These are phyloP conservation scores for Tetraneura akinire DNA, from an alignment of 1,140 invertebrate species.

Conservation along the genomic window DNA sequence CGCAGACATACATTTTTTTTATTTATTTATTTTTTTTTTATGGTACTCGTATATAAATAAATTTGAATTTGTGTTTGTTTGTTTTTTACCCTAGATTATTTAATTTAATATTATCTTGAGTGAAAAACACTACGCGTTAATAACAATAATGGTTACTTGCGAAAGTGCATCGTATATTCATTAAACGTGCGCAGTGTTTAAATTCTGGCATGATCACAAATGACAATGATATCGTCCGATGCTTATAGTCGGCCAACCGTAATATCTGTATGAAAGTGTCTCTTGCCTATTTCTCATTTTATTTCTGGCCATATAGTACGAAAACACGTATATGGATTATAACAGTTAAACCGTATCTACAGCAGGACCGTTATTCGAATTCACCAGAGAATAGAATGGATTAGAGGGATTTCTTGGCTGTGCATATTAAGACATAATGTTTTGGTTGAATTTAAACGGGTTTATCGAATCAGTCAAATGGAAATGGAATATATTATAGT, in stretches of 20 bases:
- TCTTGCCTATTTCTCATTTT: constrained; percentile 34
- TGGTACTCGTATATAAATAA: too few species aligned
- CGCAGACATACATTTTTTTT: too few species aligned
- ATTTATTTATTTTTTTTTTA: too few species aligned
- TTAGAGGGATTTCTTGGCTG: constrained; percentile 26
- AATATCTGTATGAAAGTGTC: constrained; percentile 36
- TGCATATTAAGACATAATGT: too few species aligned
- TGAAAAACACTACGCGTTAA: not conserved
- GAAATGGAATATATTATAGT: not conserved
- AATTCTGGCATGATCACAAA: constrained; percentile 45
- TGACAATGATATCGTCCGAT: constrained; percentile 41
- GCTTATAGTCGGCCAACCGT: constrained; percentile 41
- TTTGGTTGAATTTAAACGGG: constrained; percentile 26
- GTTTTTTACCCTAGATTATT: too few species aligned
- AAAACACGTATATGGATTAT: constrained; percentile 24
- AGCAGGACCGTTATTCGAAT: constrained; percentile 21
- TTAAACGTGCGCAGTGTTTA: constrained; percentile 17
- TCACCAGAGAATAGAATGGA: constrained; percentile 15
- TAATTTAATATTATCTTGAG: too few species aligned
- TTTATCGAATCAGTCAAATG: constrained; percentile 11
- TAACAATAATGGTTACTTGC: not conserved
- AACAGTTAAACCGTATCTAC: constrained; percentile 14
- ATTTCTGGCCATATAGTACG: not conserved
- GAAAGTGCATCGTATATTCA: not conserved
- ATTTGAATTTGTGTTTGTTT: too few species aligned